A percentile compares a stretch with the other conserved stretches of the same genome.
These are phyloP conservation scores for Dolichomitus sp. DNA, from an alignment of 2,888 invertebrate genomes.

Conservation along the genomic window DNA sequence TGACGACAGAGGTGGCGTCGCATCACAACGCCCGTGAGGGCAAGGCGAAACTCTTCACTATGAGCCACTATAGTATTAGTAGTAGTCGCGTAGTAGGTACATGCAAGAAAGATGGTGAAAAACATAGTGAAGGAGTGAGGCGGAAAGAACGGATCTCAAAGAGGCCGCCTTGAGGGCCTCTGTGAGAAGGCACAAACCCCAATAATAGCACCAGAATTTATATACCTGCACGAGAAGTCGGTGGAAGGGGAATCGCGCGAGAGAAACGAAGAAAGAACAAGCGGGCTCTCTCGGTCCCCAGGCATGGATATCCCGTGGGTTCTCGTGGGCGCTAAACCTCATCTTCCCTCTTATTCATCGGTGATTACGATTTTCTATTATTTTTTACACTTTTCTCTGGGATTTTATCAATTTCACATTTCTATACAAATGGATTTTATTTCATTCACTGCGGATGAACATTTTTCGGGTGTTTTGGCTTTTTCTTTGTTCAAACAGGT, in stretches of 20 bases:
- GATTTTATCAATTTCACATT: background rate
- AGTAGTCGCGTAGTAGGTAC: constrained; percentile 21
- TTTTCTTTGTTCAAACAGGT: background rate
- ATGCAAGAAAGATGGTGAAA: constrained; percentile 50
- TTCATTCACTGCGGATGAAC: background rate
- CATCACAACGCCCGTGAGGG: constrained; percentile 57
- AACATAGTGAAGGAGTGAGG: constrained; percentile 67
- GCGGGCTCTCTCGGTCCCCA: constrained; percentile 61
- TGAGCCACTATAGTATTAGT: constrained; percentile 35
- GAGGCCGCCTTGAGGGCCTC: constrained; percentile 79
- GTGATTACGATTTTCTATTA: constrained; percentile 25
- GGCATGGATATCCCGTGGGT: constrained; percentile 65
- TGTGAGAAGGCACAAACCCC: constrained; percentile 84
- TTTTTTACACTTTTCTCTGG: background rate
- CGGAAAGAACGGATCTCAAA: constrained; percentile 78
- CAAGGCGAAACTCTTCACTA: constrained; percentile 63
- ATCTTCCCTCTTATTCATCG: constrained; percentile 29
- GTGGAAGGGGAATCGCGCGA: constrained; percentile 78
- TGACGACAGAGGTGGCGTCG: constrained; percentile 33
- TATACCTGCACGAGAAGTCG: constrained; percentile 84
- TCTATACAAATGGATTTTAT: background rate
- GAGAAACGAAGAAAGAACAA: constrained; percentile 66
- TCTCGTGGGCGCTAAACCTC: constrained; percentile 61
- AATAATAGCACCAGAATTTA: constrained; percentile 86
- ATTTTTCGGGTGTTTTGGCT: background rate